Percentiles rank a stretch among this genome's conserved stretches.
phyloP scores from a whole-genome alignment of 2,888 invertebrate genomes.

The Mellilla xanthometata region DNA sequence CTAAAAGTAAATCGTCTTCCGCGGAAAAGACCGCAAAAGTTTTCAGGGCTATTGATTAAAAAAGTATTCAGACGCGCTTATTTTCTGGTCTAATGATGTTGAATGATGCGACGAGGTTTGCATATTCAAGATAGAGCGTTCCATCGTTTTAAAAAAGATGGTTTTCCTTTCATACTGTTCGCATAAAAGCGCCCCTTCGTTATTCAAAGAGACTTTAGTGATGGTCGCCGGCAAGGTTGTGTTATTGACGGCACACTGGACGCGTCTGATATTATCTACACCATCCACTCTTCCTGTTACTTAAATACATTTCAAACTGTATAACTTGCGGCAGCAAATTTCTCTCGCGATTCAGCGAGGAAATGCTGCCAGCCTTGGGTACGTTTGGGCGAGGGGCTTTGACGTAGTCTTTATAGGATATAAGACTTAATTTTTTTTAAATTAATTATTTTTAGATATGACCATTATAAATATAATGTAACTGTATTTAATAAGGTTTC shows the following conservation, averaged over 20 bases:
- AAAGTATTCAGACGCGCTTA: constrained; percentile 57
- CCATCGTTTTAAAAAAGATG: constrained; percentile 69
- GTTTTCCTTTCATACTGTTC: constrained; percentile 65
- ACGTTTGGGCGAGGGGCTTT: too few species aligned
- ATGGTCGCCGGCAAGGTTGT: constrained; percentile 44
- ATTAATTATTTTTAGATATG: too few species aligned
- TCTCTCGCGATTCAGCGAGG: too few species aligned
- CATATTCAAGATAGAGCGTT: constrained; percentile 67
- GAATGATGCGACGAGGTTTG: constrained; percentile 68
- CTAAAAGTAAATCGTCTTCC: constrained; percentile 29
- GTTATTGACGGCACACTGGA: constrained; percentile 46
- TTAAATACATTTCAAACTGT: constrained; percentile 14
- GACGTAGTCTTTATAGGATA: too few species aligned
- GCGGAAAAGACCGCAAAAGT: constrained; percentile 22
- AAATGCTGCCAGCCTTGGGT: too few species aligned
- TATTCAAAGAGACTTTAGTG: constrained; percentile 71
- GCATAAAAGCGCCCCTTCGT: constrained; percentile 71
- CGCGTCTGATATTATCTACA: constrained; percentile 42
- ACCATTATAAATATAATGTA: too few species aligned
- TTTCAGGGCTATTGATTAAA: constrained; percentile 37
- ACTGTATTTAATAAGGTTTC: too few species aligned
- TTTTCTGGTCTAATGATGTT: constrained; percentile 71
- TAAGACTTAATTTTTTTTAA: too few species aligned
- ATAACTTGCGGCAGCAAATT: too few species aligned
- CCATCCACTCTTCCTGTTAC: constrained; percentile 34